Evolutionary conservation across 2,797 vertebrate genomes (phyloP).

Genomic region (Leptoclinus maculatus): DNA sequence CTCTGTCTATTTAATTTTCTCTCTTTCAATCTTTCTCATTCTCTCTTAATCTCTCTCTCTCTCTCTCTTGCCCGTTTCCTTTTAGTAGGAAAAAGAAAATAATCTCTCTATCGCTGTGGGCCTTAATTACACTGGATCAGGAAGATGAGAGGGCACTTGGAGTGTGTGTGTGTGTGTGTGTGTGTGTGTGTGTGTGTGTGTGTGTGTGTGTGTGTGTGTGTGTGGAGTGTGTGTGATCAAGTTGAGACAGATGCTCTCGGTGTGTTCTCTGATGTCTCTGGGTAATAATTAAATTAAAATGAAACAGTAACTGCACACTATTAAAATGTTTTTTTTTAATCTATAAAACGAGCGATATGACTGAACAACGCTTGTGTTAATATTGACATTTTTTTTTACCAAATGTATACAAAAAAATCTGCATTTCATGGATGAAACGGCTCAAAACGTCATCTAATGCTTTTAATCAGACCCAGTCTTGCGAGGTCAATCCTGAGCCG

Average conservation of each 20-base stretch:
- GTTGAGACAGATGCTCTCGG: constrained; percentile 61
- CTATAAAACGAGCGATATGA: background rate
- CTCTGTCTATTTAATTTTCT: constrained; percentile 47
- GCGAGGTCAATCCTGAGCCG: too few relatives aligned
- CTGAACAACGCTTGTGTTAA: background rate
- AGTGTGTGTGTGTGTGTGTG: constrained; percentile 36
- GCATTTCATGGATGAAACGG: background rate
- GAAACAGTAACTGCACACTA: background rate
- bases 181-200: constrained; percentile 31
- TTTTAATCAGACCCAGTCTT: background rate
- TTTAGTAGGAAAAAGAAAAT: constrained; percentile 60
- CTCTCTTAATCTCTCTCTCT: constrained; percentile 40
- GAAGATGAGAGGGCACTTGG: constrained; percentile 62
- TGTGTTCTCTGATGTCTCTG: constrained; percentile 49
- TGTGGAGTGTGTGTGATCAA: constrained; percentile 37
- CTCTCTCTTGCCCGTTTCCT: constrained; percentile 34
- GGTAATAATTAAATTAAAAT: constrained; percentile 41
- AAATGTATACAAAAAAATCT: background rate
- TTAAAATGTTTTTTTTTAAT: background rate
- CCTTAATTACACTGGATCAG: constrained; percentile 75
- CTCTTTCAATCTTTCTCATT: constrained; percentile 24
- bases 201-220: constrained; percentile 37
- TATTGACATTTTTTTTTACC: background rate
- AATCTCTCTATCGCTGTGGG: constrained; percentile 74
- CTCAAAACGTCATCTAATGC: background rate